Percentiles rank a stretch among this genome's conserved stretches.
Conservation (phyloP, 2,888 invertebrate genomes). For the Marasmarcha lunaedactyla region DNA sequence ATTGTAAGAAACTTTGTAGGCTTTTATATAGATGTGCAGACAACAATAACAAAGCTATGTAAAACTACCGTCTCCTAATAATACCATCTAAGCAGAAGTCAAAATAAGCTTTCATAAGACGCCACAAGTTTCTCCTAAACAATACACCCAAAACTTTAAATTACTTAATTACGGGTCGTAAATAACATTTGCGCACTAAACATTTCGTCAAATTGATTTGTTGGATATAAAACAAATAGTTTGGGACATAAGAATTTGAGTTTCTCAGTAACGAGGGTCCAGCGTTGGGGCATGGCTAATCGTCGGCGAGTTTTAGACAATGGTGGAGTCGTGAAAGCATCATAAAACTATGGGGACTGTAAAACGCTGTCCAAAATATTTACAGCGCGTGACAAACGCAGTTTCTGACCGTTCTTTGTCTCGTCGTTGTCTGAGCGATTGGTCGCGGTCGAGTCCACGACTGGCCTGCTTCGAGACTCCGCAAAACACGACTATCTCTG, state of each 20-base stretch:
- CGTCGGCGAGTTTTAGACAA: slow-evolving; percentile 42
- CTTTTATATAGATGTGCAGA: no score
- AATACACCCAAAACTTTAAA: slow-evolving; percentile 1
- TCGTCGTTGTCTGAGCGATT: slow-evolving; percentile 36
- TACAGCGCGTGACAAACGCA: slow-evolving; percentile 63
- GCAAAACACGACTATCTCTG: no score
- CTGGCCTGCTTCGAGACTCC: slow-evolving; percentile 32
- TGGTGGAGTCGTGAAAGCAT: slow-evolving; percentile 51
- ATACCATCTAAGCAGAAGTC: not conserved
- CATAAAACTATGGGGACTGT: slow-evolving; percentile 58
- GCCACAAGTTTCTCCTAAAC: slow-evolving; percentile 1
- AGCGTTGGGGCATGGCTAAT: slow-evolving; percentile 45
- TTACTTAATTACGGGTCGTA: slow-evolving; percentile 8
- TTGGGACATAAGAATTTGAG: slow-evolving; percentile 15
- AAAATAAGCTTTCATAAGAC: slow-evolving; percentile 1
- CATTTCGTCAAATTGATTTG: slow-evolving; percentile 20
- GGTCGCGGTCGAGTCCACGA: slow-evolving; percentile 44
- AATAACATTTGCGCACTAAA: slow-evolving; percentile 6
- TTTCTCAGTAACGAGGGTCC: slow-evolving; percentile 22
- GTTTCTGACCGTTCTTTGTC: slow-evolving; percentile 35
- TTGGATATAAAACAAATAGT: slow-evolving; percentile 11
- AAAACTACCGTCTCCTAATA: no score
- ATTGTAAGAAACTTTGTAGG: no score
- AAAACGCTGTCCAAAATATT: slow-evolving; percentile 64
- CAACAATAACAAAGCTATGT: no score